A percentile compares a stretch with the other conserved stretches of the same genome.
These are phyloP conservation scores for Actias luna DNA, from an alignment of 2,888 invertebrate genomes.

Conservation along the genomic window DNA sequence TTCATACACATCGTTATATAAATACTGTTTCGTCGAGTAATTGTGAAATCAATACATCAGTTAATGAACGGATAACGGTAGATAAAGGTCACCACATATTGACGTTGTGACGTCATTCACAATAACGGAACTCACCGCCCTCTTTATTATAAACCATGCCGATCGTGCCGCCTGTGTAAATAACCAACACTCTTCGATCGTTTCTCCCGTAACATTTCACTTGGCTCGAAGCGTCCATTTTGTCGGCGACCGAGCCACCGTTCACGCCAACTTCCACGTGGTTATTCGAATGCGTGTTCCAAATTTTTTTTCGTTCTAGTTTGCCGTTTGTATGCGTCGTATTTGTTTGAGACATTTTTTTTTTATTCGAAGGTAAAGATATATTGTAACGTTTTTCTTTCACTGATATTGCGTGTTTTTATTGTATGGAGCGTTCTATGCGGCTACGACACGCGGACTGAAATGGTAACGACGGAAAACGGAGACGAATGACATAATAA, in stretches of 20 bases:
- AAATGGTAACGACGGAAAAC: not conserved
- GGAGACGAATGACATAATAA: conserved; percentile 5
- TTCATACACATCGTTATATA: not conserved
- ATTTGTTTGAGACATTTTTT: not conserved
- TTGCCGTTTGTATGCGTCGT: not conserved
- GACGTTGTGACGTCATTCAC: not conserved
- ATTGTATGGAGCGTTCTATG: not conserved
- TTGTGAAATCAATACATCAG: not conserved
- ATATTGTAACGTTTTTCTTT: not conserved
- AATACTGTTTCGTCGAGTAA: not conserved
- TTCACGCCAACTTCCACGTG: not conserved
- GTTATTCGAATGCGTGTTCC: not conserved
- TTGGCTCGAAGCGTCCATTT: conserved; percentile 5
- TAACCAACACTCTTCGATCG: conserved; percentile 85
- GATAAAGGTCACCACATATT: not conserved
- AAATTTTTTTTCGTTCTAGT: not conserved
- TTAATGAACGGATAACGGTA: not conserved
- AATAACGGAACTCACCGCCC: conserved; percentile 79
- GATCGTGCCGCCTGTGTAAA: conserved; percentile 95
- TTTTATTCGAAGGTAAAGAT: not conserved
- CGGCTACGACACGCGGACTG: not conserved
- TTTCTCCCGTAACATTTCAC: conserved; percentile 19
- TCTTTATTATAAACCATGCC: conserved; percentile 89
- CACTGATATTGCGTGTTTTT: not conserved
- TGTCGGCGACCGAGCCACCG: not conserved